Evolutionary conservation across 2,113 vertebrate genomes (phyloP).

Genomic region (Triplophysa rosa): DNA sequence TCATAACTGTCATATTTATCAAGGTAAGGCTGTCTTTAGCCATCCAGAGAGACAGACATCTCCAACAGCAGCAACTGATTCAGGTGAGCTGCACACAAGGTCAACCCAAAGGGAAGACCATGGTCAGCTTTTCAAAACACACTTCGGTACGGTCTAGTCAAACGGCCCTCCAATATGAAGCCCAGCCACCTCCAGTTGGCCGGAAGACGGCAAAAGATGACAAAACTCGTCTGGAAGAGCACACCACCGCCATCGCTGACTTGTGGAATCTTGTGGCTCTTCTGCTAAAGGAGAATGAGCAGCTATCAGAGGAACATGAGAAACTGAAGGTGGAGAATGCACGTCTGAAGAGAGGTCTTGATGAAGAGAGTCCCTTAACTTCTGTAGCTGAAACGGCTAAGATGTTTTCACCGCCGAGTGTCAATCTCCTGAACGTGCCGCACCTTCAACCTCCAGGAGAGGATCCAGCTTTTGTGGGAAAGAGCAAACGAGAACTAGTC

Average conservation of each 20-base stretch:
- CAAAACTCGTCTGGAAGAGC: slow-evolving; percentile 80
- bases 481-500: background rate
- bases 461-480: background rate
- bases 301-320: slow-evolving; percentile 74
- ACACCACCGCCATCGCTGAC: slow-evolving; percentile 80
- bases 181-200: slow-evolving; percentile 64
- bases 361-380: background rate
- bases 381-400: background rate
- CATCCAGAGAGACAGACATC: slow-evolving; percentile 79
- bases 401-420: background rate
- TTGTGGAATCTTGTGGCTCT: slow-evolving; percentile 76
- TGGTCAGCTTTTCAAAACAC: slow-evolving; percentile 41
- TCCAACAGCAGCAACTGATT: slow-evolving; percentile 79
- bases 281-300: slow-evolving; percentile 78
- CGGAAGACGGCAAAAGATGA: slow-evolving; percentile 79
- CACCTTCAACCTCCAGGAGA: slow-evolving; percentile 2
- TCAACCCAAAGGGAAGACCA: slow-evolving; percentile 71
- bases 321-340: slow-evolving; percentile 76
- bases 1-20: background rate
- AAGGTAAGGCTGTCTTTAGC: slow-evolving; percentile 80
- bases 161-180: slow-evolving; percentile 52
- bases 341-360: slow-evolving; percentile 72
- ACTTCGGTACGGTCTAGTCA: slow-evolving; percentile 56
- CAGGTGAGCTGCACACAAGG: slow-evolving; percentile 78
- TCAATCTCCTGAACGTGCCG: background rate